Conservation (phyloP, 2,797 vertebrate genomes). For the Valencia hispanica region DNA sequence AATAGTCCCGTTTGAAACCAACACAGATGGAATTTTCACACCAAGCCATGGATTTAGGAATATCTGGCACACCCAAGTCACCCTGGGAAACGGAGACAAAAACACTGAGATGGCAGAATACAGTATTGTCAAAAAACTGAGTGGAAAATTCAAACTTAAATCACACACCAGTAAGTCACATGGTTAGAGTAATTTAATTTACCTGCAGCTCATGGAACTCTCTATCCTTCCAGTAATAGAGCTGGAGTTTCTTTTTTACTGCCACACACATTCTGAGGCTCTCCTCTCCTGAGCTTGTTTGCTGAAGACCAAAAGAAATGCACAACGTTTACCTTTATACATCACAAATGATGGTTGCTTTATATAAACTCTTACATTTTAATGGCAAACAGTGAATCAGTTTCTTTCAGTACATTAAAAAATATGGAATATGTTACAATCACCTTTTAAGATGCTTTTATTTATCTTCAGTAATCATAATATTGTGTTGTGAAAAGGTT, state of each 20-base stretch:
- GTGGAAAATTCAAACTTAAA: slow-evolving; percentile 2
- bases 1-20: slow-evolving; percentile 98
- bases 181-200: background rate
- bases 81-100: slow-evolving; percentile 78
- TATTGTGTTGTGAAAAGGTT: too few species aligned
- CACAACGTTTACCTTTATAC: slow-evolving; percentile 3
- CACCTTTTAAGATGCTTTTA: too few species aligned
- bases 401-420: background rate
- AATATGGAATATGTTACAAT: background rate
- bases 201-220: slow-evolving; percentile 97
- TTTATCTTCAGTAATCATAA: too few species aligned
- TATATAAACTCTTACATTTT: background rate
- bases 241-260: slow-evolving; percentile 93
- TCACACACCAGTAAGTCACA: slow-evolving; percentile 12
- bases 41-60: slow-evolving; percentile 99
- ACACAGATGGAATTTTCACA: slow-evolving; percentile 98
- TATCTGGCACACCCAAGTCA: slow-evolving; percentile 93
- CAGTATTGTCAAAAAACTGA: background rate
- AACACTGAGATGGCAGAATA: slow-evolving; percentile 19
- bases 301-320: slow-evolving; percentile 69
- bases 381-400: background rate
- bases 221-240: slow-evolving; percentile 97
- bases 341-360: background rate
- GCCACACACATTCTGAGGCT: slow-evolving; percentile 94
- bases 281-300: slow-evolving; percentile 87